Percentiles rank a stretch among this genome's conserved stretches.
Evolutionary conservation across 2,113 vertebrate species (phyloP).

Genomic region (Nematolebias whitei): DNA sequence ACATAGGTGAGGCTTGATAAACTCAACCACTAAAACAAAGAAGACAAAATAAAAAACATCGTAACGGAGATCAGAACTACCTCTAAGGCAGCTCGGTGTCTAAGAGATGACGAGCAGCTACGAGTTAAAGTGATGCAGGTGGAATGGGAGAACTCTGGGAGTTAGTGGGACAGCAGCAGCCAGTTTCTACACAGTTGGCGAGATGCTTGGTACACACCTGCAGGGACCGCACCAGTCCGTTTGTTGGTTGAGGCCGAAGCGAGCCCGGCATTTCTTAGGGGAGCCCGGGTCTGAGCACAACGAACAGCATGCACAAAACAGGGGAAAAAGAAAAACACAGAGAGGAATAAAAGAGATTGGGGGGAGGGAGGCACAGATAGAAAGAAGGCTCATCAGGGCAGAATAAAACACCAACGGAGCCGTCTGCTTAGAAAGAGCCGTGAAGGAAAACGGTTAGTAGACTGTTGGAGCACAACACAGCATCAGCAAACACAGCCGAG

Average conservation of each 20-base stretch:
- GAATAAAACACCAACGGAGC: conserved; percentile 28
- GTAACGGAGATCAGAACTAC: neutral
- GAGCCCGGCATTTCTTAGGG: conserved; percentile 99
- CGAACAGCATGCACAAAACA: conserved; percentile 83
- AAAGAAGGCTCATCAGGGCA: conserved; percentile 18
- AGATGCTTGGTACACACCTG: conserved; percentile 92
- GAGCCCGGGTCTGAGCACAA: conserved; percentile 96
- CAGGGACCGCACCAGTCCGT: conserved; percentile 99
- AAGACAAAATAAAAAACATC: no score
- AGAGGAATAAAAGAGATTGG: conserved; percentile 42
- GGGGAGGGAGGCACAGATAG: conserved; percentile 52
- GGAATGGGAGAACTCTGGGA: conserved; percentile 66
- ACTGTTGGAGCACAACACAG: conserved; percentile 21
- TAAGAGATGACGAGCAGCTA: neutral
- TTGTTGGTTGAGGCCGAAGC: conserved; percentile 99
- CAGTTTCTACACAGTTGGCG: conserved; percentile 65
- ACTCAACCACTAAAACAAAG: no score
- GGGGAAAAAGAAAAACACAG: conserved; percentile 44
- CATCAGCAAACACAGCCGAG: conserved; percentile 3
- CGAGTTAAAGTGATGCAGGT: conserved; percentile 24
- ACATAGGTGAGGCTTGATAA: no score
- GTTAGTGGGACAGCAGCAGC: conserved; percentile 54
- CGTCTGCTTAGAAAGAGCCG: conserved; percentile 29
- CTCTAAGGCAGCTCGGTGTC: conserved; percentile 22
- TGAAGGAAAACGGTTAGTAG: conserved; percentile 60